Percentiles rank a stretch among this genome's conserved stretches.
Conservation (phyloP, 1,140 invertebrate species). For the Xylocopa sonorina region DNA sequence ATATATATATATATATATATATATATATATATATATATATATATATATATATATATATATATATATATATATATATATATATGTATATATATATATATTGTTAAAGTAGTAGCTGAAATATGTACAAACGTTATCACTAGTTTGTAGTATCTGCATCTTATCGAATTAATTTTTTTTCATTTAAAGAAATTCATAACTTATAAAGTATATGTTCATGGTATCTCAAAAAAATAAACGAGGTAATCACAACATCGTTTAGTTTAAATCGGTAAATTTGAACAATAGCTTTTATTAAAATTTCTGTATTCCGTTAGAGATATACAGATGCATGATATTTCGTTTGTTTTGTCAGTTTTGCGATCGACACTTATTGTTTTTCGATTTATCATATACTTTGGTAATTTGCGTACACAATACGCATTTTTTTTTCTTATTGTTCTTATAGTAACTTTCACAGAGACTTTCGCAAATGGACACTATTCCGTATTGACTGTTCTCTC, state of each 20-base stretch:
- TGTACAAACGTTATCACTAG: conserved; percentile 67
- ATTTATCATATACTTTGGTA: conserved; percentile 71
- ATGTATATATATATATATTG: conserved; percentile 57
- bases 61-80: conserved; percentile 44
- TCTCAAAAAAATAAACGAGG: conserved; percentile 59
- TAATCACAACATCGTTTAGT: conserved; percentile 62
- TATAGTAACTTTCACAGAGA: conserved; percentile 69
- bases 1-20: conserved; percentile 52
- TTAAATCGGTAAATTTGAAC: conserved; percentile 58
- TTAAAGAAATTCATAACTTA: conserved; percentile 46
- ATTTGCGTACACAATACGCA: conserved; percentile 69
- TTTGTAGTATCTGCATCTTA: conserved; percentile 54
- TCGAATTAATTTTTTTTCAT: conserved; percentile 38
- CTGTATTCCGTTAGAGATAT: conserved; percentile 69
- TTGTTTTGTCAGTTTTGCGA: conserved; percentile 34
- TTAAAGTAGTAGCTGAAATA: conserved; percentile 62
- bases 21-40: conserved; percentile 57
- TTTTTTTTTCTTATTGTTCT: conserved; percentile 66
- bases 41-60: conserved; percentile 53
- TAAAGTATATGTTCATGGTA: conserved; percentile 54
- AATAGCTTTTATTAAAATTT: conserved; percentile 74
- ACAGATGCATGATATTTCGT: conserved; percentile 69
- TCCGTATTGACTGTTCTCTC: conserved; percentile 56
- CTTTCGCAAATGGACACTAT: conserved; percentile 65
- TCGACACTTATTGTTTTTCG: conserved; percentile 63